A percentile compares a stretch with the other conserved stretches of the same genome.
Conservation (phyloP, 2,888 invertebrate genomes). For the Chrysodeixis includens region DNA sequence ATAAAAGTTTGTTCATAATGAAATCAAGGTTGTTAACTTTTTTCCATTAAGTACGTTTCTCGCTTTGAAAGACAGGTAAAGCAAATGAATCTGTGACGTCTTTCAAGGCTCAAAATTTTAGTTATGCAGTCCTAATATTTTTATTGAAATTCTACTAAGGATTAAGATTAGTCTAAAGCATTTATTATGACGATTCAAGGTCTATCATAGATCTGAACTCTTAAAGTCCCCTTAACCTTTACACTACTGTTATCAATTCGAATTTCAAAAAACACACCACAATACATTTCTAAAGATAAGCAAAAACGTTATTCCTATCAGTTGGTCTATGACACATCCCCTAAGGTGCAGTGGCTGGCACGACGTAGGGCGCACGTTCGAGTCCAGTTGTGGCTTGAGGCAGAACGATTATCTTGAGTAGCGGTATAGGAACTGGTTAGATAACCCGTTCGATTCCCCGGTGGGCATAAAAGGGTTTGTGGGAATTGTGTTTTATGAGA, state of each 20-base stretch:
- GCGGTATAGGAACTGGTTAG: constrained; percentile 4
- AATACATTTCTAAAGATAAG: constrained; percentile 3
- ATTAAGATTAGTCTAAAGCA: no score
- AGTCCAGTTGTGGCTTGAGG: neutral
- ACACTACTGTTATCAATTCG: neutral
- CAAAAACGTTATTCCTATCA: constrained; percentile 1
- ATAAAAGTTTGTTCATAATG: no score
- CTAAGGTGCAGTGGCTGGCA: constrained; percentile 1
- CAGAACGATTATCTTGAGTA: neutral
- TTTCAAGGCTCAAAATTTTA: no score
- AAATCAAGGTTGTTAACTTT: no score
- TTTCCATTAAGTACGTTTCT: no score
- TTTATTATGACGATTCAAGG: no score
- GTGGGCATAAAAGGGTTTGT: neutral
- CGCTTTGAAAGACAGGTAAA: no score
- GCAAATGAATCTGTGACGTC: no score
- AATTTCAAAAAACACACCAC: neutral
- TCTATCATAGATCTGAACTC: no score
- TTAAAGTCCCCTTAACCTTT: neutral
- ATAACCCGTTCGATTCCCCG: neutral
- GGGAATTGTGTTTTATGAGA: neutral
- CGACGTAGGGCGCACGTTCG: neutral
- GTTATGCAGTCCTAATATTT: no score
- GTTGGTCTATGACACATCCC: neutral
- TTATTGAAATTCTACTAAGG: no score